phyloP scores from a whole-genome alignment of 2,797 vertebrate species.

The Ptychobarbus kaznakovi region DNA sequence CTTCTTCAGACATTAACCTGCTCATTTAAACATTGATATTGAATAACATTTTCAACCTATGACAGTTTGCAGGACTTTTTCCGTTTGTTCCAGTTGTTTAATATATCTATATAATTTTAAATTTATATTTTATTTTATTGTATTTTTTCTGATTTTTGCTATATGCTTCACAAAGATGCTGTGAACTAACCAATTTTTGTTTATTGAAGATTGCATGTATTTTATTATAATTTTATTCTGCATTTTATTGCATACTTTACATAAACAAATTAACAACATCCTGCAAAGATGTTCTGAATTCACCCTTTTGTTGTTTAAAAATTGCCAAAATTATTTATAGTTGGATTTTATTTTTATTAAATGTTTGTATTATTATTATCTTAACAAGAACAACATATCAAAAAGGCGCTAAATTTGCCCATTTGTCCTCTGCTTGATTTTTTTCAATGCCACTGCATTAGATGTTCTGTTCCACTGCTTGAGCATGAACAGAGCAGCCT shows the following conservation, averaged over 20 bases:
- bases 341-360: neutral
- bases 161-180: neutral
- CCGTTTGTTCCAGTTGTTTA: neutral
- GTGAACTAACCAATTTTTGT: neutral
- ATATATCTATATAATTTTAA: neutral
- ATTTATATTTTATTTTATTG: neutral
- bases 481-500: constrained; percentile 32
- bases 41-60: neutral
- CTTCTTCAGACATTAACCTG: neutral
- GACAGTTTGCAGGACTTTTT: neutral
- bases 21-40: neutral
- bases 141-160: neutral
- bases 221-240: neutral
- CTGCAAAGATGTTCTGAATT: no score
- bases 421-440: constrained; percentile 6
- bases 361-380: neutral
- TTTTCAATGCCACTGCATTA: neutral
- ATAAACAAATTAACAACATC: neutral
- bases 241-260: neutral
- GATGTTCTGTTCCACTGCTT: constrained; percentile 24
- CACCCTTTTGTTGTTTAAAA: neutral
- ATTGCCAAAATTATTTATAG: neutral
- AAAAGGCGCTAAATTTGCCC: neutral
- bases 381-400: neutral
- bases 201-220: neutral